Evolutionary conservation across 2,797 vertebrate species (phyloP).

Genomic region (Chlorospingus semifuscus): DNA sequence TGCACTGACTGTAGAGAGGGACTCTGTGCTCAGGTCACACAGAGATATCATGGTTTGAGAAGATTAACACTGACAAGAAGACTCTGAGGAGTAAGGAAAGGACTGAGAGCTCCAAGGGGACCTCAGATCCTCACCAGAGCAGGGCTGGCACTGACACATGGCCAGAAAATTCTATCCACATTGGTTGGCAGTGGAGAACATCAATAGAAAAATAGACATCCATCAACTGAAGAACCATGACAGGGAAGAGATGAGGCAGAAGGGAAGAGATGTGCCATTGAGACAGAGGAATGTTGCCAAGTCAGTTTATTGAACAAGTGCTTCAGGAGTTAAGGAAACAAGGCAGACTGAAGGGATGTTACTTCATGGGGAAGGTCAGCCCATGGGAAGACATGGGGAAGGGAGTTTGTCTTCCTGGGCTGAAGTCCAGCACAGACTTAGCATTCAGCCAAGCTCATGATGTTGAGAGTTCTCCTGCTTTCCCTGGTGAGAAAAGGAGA

Average conservation of each 20-base stretch:
- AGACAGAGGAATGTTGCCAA: not conserved
- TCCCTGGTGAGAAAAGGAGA: not conserved
- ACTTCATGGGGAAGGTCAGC: not conserved
- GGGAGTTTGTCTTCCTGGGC: not conserved
- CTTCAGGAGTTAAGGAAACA: not conserved
- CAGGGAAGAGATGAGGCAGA: not conserved
- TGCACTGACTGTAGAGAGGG: not conserved
- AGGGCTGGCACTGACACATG: not conserved
- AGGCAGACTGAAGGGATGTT: not conserved
- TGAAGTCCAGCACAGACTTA: not conserved
- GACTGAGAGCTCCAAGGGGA: not conserved
- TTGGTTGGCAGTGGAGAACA: not conserved
- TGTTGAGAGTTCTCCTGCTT: not conserved
- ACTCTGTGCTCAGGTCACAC: not conserved
- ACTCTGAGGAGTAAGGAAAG: not conserved
- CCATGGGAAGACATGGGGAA: not conserved
- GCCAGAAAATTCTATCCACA: not conserved
- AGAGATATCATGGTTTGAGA: not conserved
- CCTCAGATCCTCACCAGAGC: not conserved
- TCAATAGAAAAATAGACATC: not conserved
- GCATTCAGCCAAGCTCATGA: not conserved
- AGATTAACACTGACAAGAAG: not conserved
- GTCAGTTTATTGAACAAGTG: conserved; percentile 49
- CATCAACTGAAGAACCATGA: rapidly evolving
- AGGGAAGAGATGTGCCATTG: not conserved